These are phyloP conservation scores for Melanerpes aurifrons DNA, from an alignment of 2,113 vertebrate species.

Conservation along the genomic window DNA sequence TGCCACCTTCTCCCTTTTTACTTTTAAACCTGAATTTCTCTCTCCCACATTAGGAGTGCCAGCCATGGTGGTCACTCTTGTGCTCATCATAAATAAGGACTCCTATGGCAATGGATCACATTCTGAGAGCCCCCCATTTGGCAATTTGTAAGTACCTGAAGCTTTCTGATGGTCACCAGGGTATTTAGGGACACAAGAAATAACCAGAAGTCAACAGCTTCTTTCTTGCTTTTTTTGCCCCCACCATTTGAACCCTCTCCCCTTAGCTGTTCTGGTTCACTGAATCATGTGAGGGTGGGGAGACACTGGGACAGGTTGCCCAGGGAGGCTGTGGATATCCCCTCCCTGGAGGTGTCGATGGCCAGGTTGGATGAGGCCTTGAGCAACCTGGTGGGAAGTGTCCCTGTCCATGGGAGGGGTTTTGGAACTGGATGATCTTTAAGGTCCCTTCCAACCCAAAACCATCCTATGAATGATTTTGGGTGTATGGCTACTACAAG, in stretches of 20 bases:
- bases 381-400: too few relatives aligned
- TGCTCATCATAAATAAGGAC: constrained; percentile 80
- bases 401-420: too few relatives aligned
- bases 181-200: neutral
- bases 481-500: neutral
- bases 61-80: constrained; percentile 76
- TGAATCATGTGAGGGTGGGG: neutral
- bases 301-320: too few relatives aligned
- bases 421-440: too few relatives aligned
- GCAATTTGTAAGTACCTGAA: constrained; percentile 81
- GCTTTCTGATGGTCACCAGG: neutral
- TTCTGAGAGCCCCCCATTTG: neutral
- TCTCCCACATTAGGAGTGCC: constrained; percentile 81
- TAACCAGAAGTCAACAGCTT: neutral
- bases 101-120: constrained; percentile 74
- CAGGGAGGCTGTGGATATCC: too few relatives aligned
- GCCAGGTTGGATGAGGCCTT: too few relatives aligned
- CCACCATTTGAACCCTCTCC: neutral
- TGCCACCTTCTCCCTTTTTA: neutral
- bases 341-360: too few relatives aligned
- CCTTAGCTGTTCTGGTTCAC: neutral
- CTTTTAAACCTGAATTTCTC: neutral
- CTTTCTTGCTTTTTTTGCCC: neutral
- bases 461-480: neutral
- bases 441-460: too few relatives aligned